Conservation (phyloP, 2,888 invertebrate species). For the Napeogenes sylphis region DNA sequence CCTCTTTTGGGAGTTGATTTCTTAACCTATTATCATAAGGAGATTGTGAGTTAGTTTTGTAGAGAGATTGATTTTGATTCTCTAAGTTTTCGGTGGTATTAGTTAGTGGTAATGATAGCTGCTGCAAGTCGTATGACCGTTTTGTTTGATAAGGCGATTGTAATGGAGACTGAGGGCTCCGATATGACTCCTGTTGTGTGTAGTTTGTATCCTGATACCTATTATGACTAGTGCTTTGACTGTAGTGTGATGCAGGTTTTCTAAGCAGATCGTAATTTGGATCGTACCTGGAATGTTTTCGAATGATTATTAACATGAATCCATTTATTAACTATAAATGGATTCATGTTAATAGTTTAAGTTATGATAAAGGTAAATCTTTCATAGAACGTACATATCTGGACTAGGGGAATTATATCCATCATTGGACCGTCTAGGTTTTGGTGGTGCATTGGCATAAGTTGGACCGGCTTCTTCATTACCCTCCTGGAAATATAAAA, state of each 20-base stretch:
- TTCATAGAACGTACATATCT: conserved; percentile 71
- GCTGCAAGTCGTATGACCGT: conserved; percentile 67
- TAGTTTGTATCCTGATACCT: conserved; percentile 65
- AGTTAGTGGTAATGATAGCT: conserved; percentile 67
- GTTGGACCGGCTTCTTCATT: conserved; percentile 78
- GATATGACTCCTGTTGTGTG: conserved; percentile 72
- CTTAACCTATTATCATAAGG: conserved; percentile 71
- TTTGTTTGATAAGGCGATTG: conserved; percentile 62
- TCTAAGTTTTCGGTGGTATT: conserved; percentile 66
- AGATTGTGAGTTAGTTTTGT: conserved; percentile 70
- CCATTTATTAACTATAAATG: too few species aligned
- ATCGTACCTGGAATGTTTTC: conserved; percentile 70
- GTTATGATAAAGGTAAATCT: background rate
- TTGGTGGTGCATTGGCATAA: conserved; percentile 94
- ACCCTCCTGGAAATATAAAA: conserved; percentile 47
- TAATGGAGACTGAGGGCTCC: conserved; percentile 68
- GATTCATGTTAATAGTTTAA: too few species aligned
- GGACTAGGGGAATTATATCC: conserved; percentile 86
- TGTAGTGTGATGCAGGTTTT: conserved; percentile 74
- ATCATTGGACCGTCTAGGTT: conserved; percentile 88
- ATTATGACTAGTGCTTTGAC: conserved; percentile 64
- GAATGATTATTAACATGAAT: conserved; percentile 2
- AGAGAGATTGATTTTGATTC: conserved; percentile 46
- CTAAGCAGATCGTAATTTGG: conserved; percentile 75
- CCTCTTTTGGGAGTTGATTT: conserved; percentile 48